A percentile compares a stretch with the other conserved stretches of the same genome.
Conservation (phyloP, 2,797 vertebrate species). For the Botia almorhae region DNA sequence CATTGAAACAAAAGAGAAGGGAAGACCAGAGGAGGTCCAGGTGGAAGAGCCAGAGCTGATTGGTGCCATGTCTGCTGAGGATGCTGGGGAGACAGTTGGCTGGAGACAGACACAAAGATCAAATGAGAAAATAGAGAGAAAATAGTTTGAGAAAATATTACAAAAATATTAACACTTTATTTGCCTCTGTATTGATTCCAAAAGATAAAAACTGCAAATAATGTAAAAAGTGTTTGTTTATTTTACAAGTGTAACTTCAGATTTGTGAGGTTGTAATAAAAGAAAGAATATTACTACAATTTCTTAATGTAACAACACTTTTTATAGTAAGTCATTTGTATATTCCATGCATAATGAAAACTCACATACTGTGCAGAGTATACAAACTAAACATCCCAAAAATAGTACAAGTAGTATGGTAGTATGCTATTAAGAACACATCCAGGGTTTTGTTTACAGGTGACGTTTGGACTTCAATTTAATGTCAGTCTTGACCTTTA, state of each 20-base stretch:
- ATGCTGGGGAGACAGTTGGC: constrained; percentile 93
- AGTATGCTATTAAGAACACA: no score
- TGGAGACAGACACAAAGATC: constrained; percentile 62
- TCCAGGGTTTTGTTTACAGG: background rate
- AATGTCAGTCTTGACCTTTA: background rate
- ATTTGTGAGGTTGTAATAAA: background rate
- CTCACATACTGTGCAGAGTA: background rate
- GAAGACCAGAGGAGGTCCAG: constrained; percentile 94
- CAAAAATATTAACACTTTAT: background rate
- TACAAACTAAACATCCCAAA: background rate
- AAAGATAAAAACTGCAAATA: background rate
- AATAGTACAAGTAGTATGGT: background rate
- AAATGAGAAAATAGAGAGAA: constrained; percentile 32
- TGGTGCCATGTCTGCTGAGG: constrained; percentile 96
- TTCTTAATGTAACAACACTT: background rate
- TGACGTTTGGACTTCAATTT: background rate
- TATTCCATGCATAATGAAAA: background rate
- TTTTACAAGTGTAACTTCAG: background rate
- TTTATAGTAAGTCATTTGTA: background rate
- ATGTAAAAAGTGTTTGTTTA: background rate
- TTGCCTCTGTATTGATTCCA: background rate
- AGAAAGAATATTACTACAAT: background rate
- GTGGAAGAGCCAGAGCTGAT: constrained; percentile 97
- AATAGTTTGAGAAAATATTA: background rate
- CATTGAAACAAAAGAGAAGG: constrained; percentile 97